A percentile compares a stretch with the other conserved stretches of the same genome.
These are phyloP conservation scores for Onychorhynchus coronatus DNA, from an alignment of 2,113 vertebrate species.

Conservation along the genomic window DNA sequence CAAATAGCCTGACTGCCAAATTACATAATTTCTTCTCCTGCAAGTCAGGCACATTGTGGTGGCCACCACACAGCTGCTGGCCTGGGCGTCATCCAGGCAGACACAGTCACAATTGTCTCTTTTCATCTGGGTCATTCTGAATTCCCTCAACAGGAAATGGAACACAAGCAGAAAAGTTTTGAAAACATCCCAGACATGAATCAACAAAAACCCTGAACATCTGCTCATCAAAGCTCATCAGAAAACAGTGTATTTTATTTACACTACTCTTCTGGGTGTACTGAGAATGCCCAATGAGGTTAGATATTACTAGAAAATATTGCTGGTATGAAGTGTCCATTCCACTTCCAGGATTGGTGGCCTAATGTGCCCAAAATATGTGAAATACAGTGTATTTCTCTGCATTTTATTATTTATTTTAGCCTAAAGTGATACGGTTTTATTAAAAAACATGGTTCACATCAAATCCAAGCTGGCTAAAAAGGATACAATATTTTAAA, in stretches of 20 bases:
- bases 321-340: background rate
- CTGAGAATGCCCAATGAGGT: slow-evolving; percentile 48
- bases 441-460: background rate
- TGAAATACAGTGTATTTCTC: background rate
- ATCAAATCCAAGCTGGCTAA: background rate
- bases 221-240: slow-evolving; percentile 75
- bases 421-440: background rate
- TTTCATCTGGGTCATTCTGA: slow-evolving; percentile 76
- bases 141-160: slow-evolving; percentile 77
- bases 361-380: background rate
- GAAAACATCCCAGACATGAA: slow-evolving; percentile 73
- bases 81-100: slow-evolving; percentile 73
- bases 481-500: background rate
- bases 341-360: background rate
- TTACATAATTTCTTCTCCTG: slow-evolving; percentile 57
- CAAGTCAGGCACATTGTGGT: slow-evolving; percentile 53
- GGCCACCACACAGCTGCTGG: slow-evolving; percentile 75
- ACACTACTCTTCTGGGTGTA: slow-evolving; percentile 54
- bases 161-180: slow-evolving; percentile 70
- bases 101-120: slow-evolving; percentile 74
- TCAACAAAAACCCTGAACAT: slow-evolving; percentile 72
- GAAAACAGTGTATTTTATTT: slow-evolving; percentile 70
- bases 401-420: background rate
- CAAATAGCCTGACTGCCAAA: slow-evolving; percentile 29
- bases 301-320: slow-evolving; percentile 16